Conservation (phyloP, 2,888 invertebrate genomes). For the Oligia latruncula region DNA sequence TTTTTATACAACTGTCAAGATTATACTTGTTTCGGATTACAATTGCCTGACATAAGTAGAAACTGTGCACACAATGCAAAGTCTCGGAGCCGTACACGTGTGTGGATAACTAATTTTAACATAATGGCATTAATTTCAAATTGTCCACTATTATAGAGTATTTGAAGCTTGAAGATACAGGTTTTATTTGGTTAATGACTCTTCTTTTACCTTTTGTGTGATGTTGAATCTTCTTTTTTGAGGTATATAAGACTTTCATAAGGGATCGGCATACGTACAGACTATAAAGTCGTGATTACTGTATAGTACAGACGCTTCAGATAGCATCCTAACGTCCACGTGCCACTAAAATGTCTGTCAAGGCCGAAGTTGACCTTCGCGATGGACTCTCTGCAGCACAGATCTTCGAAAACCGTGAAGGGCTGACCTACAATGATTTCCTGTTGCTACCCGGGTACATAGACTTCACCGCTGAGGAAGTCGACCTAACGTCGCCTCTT, state of each 20-base stretch:
- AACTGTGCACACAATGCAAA: too few relatives aligned
- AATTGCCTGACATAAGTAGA: too few relatives aligned
- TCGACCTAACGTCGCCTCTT: conserved; percentile 96
- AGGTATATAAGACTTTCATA: conserved; percentile 14
- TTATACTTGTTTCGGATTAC: too few relatives aligned
- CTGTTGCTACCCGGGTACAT: conserved; percentile 99
- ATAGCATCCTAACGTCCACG: conserved; percentile 58
- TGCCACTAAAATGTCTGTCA: conserved; percentile 76
- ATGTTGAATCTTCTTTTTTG: too few relatives aligned
- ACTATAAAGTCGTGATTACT: conserved; percentile 31
- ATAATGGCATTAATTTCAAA: too few relatives aligned
- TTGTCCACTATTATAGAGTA: too few relatives aligned
- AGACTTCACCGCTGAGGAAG: conserved; percentile 97
- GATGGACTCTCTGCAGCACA: conserved; percentile 96
- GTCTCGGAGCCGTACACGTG: too few relatives aligned
- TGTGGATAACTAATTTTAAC: too few relatives aligned
- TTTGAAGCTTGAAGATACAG: too few relatives aligned
- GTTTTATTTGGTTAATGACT: too few relatives aligned
- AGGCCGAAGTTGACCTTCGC: conserved; percentile 86
- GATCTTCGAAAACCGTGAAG: conserved; percentile 95
- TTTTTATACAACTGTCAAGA: too few relatives aligned
- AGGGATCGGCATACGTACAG: conserved; percentile 41
- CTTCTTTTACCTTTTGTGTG: too few relatives aligned
- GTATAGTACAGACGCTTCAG: conserved; percentile 45
- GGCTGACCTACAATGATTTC: conserved; percentile 99